A percentile compares a stretch with the other conserved stretches of the same genome.
Conservation (phyloP, 1,140 invertebrate genomes). For the Drosophila watanabei region DNA sequence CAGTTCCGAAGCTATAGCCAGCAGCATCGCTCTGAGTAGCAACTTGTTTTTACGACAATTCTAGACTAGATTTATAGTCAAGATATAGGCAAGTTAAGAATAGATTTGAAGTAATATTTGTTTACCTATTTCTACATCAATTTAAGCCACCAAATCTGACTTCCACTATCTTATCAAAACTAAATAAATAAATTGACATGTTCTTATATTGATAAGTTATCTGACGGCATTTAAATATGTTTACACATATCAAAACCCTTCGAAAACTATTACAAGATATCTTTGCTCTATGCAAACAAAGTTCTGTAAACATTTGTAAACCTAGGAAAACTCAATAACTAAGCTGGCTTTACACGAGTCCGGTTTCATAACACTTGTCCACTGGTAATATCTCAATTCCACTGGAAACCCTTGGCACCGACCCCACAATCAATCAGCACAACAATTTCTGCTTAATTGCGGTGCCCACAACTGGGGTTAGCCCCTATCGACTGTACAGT, state of each 20-base stretch:
- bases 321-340: too few species aligned
- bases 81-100: background rate
- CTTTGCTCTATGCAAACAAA: too few species aligned
- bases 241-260: background rate
- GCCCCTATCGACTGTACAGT: slow-evolving; percentile 34
- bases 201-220: slow-evolving; percentile 6
- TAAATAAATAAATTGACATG: slow-evolving; percentile 17
- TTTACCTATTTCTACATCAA: background rate
- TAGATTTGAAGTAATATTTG: background rate
- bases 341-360: background rate
- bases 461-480: slow-evolving; percentile 27
- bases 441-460: slow-evolving; percentile 35
- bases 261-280: background rate
- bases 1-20: background rate
- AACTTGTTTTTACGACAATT: background rate
- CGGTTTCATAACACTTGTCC: slow-evolving; percentile 3
- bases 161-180: slow-evolving; percentile 8
- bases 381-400: slow-evolving; percentile 35
- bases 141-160: background rate
- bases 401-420: slow-evolving; percentile 14
- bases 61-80: background rate
- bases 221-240: background rate
- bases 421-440: slow-evolving; percentile 15
- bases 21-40: background rate
- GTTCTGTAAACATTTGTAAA: background rate